Conservation (phyloP, 2,113 vertebrate species). For the Crocuta crocuta region DNA sequence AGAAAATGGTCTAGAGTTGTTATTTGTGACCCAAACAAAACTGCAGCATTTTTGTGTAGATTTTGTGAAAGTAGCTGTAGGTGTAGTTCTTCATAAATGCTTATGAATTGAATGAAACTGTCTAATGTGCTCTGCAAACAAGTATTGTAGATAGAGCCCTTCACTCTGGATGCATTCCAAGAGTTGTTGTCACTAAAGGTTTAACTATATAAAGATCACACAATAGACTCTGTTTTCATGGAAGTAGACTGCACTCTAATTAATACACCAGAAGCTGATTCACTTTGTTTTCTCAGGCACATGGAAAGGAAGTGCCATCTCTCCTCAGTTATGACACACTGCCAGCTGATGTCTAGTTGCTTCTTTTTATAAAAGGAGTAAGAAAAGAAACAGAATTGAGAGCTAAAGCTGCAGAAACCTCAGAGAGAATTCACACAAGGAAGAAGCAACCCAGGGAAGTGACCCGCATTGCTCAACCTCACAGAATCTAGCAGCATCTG, state of each 20-base stretch:
- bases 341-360: constrained; percentile 40
- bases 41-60: not conserved
- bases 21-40: not conserved
- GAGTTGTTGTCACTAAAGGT: constrained; percentile 25
- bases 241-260: constrained; percentile 57
- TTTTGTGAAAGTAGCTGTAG: not conserved
- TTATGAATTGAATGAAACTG: not conserved
- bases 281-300: constrained; percentile 75
- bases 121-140: not conserved
- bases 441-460: not conserved
- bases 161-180: constrained; percentile 17
- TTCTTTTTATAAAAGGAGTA: not conserved
- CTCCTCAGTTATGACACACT: not conserved
- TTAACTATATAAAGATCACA: constrained; percentile 65
- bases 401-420: not conserved
- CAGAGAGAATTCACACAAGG: not conserved
- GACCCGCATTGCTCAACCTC: not conserved
- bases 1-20: not conserved
- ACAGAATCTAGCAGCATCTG: not conserved
- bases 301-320: constrained; percentile 65
- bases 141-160: not conserved
- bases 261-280: constrained; percentile 68
- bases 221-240: constrained; percentile 59
- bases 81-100: not conserved
- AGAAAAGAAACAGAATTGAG: constrained; percentile 53